A percentile compares a stretch with the other conserved stretches of the same genome.
Conservation (phyloP, 2,113 vertebrate species). For the human (Homo sapiens) region GRCh38 chr19:56657001-56657500, state of each 20-base stretch:
- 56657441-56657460: background rate
- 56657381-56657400: background rate
- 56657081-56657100: background rate
- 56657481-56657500: background rate
- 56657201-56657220: background rate
- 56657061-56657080: background rate
- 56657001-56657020: background rate
- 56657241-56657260: background rate
- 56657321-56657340: background rate
- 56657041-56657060: background rate
- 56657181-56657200: background rate
- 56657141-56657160: background rate
- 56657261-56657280: background rate
- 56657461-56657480: background rate
- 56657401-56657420: background rate
- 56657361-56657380: no score
- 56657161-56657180: background rate
- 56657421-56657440: background rate
- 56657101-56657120: background rate
- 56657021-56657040: background rate
- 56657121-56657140: background rate
- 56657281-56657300: background rate
- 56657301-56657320: background rate
- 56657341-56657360: background rate
- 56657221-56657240: constrained; percentile 39